Percentiles rank a stretch among this genome's conserved stretches.
These are phyloP conservation scores for Lophochroa leadbeateri DNA, from an alignment of 2,113 vertebrate species.

Conservation along the genomic window DNA sequence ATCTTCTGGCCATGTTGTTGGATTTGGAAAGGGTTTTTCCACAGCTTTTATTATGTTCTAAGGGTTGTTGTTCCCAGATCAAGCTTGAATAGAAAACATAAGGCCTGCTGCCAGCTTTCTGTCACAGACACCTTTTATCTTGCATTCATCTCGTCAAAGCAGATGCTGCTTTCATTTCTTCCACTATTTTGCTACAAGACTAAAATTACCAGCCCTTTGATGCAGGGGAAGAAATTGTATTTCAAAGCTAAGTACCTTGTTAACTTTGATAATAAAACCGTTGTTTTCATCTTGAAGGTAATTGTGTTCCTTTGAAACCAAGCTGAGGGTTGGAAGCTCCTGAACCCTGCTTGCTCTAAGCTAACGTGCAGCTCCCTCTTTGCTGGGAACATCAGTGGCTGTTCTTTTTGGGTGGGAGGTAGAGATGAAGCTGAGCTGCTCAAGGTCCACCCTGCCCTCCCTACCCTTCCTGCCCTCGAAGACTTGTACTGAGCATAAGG, in stretches of 20 bases:
- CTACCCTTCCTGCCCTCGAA: constrained; percentile 29
- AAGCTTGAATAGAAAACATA: constrained; percentile 31
- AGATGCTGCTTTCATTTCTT: constrained; percentile 55
- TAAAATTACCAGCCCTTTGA: constrained; percentile 46
- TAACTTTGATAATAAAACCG: constrained; percentile 16
- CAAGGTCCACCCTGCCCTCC: neutral
- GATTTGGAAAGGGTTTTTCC: constrained; percentile 60
- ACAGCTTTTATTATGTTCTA: constrained; percentile 48
- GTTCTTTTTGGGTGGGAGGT: neutral
- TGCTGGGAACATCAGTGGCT: neutral
- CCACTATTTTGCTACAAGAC: neutral
- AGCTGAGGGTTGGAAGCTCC: neutral
- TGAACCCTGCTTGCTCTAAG: neutral
- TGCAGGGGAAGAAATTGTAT: neutral
- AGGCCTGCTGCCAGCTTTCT: constrained; percentile 50
- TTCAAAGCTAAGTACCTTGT: constrained; percentile 44
- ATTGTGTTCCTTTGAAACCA: constrained; percentile 22
- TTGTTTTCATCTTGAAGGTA: neutral
- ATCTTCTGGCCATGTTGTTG: constrained; percentile 7
- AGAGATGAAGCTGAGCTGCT: neutral
- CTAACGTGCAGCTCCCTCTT: neutral
- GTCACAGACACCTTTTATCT: constrained; percentile 63
- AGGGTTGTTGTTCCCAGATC: constrained; percentile 39
- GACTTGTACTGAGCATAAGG: neutral
- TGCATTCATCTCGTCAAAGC: constrained; percentile 43